phyloP scores from a whole-genome alignment of 2,888 invertebrate genomes.

The Leptarthrus brevirostris region DNA sequence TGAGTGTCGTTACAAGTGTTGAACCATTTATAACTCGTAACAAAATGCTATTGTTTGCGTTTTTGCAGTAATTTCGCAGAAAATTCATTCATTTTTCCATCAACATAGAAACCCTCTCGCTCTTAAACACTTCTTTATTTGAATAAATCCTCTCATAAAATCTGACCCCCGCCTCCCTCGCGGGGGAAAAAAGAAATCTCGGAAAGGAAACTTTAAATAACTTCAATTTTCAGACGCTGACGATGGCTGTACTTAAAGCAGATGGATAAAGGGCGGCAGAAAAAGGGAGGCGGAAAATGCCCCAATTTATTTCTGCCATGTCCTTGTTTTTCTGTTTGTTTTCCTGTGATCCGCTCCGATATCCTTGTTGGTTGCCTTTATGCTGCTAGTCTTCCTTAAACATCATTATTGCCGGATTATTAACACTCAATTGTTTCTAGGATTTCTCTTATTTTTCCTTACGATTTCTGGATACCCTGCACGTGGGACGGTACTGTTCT shows the following conservation, averaged over 20 bases:
- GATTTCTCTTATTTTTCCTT: conserved; percentile 37
- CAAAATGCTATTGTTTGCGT: conserved; percentile 43
- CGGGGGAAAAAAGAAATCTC: conserved; percentile 5
- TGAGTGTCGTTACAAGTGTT: conserved; percentile 30
- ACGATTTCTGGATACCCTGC: conserved; percentile 25
- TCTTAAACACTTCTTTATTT: conserved; percentile 43
- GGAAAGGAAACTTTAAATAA: conserved; percentile 40
- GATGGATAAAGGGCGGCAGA: background rate
- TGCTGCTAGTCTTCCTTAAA: conserved; percentile 27
- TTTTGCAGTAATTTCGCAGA: conserved; percentile 42
- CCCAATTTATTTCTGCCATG: conserved; percentile 48
- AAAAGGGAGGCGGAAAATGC: conserved; percentile 20
- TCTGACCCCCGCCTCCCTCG: conserved; percentile 3
- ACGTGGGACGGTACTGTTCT: conserved; percentile 16
- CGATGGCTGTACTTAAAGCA: conserved; percentile 21
- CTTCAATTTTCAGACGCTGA: conserved; percentile 42
- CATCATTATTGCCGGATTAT: conserved; percentile 55
- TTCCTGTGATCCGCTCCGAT: conserved; percentile 33
- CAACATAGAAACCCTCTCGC: conserved; percentile 32
- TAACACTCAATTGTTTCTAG: conserved; percentile 54
- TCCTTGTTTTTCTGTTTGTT: conserved; percentile 41
- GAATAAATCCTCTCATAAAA: conserved; percentile 45
- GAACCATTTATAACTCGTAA: conserved; percentile 46
- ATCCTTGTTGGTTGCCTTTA: conserved; percentile 15
- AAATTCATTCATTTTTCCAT: conserved; percentile 47